Percentiles rank a stretch among this genome's conserved stretches.
phyloP scores from a whole-genome alignment of 1,140 invertebrate genomes.

The Pectinophora gossypiella region DNA sequence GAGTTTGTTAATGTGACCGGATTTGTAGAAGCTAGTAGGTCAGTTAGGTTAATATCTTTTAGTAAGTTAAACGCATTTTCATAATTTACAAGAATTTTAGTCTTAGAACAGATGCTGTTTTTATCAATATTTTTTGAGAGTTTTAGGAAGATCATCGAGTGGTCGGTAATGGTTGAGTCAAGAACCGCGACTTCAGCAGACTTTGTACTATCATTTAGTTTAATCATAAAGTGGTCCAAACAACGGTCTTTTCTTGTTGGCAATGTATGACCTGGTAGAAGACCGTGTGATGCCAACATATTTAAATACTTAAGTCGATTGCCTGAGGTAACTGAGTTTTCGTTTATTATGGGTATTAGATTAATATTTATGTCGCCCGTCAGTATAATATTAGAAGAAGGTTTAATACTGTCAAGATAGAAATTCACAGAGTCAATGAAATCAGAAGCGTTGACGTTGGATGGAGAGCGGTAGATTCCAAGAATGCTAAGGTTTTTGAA shows the following conservation, averaged over 20 bases:
- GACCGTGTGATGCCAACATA: background rate
- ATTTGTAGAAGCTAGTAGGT: background rate
- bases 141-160: background rate
- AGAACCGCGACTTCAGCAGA: background rate
- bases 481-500: background rate
- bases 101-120: background rate
- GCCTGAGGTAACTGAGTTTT: background rate
- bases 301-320: background rate
- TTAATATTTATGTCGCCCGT: conserved; percentile 6
- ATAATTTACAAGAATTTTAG: background rate
- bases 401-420: background rate
- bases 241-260: background rate
- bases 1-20: background rate
- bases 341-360: background rate
- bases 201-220: background rate
- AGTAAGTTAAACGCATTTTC: background rate
- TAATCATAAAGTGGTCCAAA: conserved; percentile 2
- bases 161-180: background rate
- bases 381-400: background rate
- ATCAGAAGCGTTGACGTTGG: background rate
- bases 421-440: background rate
- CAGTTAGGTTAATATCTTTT: background rate
- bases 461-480: conserved; percentile 7
- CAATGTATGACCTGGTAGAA: conserved; percentile 2
- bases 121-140: background rate